These are phyloP conservation scores for Oxygymnocypris stewartii DNA, from an alignment of 2,113 vertebrate species.

Conservation along the genomic window DNA sequence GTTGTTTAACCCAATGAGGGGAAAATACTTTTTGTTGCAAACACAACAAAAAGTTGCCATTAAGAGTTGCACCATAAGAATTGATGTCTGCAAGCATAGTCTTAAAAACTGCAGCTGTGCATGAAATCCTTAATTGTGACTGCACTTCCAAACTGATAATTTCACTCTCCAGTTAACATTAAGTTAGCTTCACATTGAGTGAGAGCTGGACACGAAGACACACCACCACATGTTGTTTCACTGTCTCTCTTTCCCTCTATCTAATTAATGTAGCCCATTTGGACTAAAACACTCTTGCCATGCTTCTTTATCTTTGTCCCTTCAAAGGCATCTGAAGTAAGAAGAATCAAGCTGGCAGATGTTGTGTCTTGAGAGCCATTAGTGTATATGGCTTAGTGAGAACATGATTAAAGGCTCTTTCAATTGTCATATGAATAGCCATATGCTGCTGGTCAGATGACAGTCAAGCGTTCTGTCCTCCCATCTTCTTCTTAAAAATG, in stretches of 20 bases:
- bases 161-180: conserved; percentile 27
- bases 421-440: conserved; percentile 23
- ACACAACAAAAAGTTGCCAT: background rate
- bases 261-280: conserved; percentile 1
- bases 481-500: conserved; percentile 32
- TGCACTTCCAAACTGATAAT: conserved; percentile 27
- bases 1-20: background rate
- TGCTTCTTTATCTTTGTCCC: background rate
- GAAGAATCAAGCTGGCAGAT: conserved; percentile 25
- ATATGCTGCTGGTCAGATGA: conserved; percentile 18
- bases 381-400: conserved; percentile 1
- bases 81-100: background rate
- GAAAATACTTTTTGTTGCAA: background rate
- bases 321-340: conserved; percentile 13
- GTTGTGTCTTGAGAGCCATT: conserved; percentile 30
- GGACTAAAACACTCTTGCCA: background rate
- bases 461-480: conserved; percentile 25
- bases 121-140: conserved; percentile 6
- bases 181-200: conserved; percentile 22
- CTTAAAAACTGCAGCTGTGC: conserved; percentile 20
- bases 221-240: conserved; percentile 20
- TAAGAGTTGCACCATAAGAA: background rate
- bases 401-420: conserved; percentile 44
- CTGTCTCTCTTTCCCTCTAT: conserved; percentile 18
- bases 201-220: conserved; percentile 29